A percentile compares a stretch with the other conserved stretches of the same genome.
phyloP scores from a whole-genome alignment of 1,140 invertebrate species.

The Patella vulgata region DNA sequence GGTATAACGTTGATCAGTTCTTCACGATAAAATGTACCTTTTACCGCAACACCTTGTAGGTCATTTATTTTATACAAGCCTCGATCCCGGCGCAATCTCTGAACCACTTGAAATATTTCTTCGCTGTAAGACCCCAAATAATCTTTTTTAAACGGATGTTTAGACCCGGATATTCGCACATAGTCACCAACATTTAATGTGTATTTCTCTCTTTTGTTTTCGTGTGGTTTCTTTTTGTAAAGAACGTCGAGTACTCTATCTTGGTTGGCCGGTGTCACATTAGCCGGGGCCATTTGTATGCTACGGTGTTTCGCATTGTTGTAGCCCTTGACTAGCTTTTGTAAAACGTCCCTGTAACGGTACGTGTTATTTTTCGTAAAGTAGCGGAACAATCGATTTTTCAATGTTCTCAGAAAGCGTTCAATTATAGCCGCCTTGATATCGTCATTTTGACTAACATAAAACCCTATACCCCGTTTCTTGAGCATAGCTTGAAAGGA shows the following conservation, averaged over 20 bases:
- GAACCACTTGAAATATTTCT: too few species aligned
- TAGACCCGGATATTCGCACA: too few species aligned
- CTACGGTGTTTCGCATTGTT: slow-evolving; percentile 65
- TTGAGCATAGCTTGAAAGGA: slow-evolving; percentile 18
- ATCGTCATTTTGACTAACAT: slow-evolving; percentile 43
- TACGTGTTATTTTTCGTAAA: slow-evolving; percentile 65
- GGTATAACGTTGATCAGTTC: too few species aligned
- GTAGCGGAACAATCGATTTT: slow-evolving; percentile 65
- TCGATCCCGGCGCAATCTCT: too few species aligned
- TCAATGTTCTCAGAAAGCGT: slow-evolving; percentile 67
- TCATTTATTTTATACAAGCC: too few species aligned
- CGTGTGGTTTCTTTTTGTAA: background rate
- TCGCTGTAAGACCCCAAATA: too few species aligned
- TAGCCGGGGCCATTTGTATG: slow-evolving; percentile 60
- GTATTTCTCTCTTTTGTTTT: too few species aligned
- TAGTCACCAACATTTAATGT: too few species aligned
- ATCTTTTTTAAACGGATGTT: too few species aligned
- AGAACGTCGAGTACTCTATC: slow-evolving; percentile 10
- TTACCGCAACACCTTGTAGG: too few species aligned
- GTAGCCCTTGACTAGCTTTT: slow-evolving; percentile 60
- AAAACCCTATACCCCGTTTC: slow-evolving; percentile 10
- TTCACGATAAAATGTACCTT: too few species aligned
- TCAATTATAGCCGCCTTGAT: slow-evolving; percentile 68
- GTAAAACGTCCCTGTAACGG: slow-evolving; percentile 62
- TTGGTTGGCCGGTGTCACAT: slow-evolving; percentile 34